A percentile compares a stretch with the other conserved stretches of the same genome.
These are phyloP conservation scores for Branchellion lobata DNA, from an alignment of 2,888 invertebrate species.

Conservation along the genomic window DNA sequence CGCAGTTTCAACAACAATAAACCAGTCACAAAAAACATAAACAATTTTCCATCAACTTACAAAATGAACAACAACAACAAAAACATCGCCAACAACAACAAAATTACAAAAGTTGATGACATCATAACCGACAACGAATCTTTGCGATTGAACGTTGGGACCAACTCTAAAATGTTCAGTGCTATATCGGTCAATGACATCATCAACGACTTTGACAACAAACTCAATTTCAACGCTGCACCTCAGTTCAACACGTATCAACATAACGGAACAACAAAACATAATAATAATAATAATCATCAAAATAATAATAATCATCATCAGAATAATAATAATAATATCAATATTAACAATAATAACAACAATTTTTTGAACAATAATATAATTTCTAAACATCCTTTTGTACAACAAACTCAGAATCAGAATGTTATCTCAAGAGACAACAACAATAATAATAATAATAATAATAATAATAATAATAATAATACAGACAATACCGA, in stretches of 20 bases:
- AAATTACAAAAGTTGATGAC: neutral
- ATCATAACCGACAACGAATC: slow-evolving; percentile 5
- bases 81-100: neutral
- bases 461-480: neutral
- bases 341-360: neutral
- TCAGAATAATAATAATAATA: too few relatives aligned
- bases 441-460: slow-evolving; percentile 13
- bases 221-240: neutral
- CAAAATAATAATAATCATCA: too few relatives aligned
- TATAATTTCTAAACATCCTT: neutral
- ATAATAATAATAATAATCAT: too few relatives aligned
- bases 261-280: too few relatives aligned
- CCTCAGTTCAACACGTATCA: too few relatives aligned
- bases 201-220: neutral
- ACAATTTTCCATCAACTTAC: neutral
- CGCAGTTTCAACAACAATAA: too few relatives aligned
- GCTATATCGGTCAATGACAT: slow-evolving; percentile 16
- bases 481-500: neutral
- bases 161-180: neutral
- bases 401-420: slow-evolving; percentile 1
- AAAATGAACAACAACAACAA: slow-evolving; percentile 11
- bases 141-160: neutral
- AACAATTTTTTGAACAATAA: neutral
- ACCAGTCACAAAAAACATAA: neutral
- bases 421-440: too few relatives aligned